Evolutionary conservation across 2,113 vertebrate species (phyloP).

Genomic region (Xenopus borealis): DNA sequence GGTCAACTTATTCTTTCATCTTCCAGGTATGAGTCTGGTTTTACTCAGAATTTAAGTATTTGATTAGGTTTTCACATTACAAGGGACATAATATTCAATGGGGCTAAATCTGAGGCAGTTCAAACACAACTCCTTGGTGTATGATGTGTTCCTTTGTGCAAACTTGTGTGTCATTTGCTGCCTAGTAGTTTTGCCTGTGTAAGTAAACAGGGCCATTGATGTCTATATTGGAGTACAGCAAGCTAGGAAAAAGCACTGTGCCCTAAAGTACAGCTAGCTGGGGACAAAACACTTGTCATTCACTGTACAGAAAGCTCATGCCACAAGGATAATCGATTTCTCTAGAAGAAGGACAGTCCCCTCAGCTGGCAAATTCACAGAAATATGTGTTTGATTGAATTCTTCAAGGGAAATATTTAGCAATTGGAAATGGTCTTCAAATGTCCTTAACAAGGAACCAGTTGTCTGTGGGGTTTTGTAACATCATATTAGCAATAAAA

Average conservation of each 20-base stretch:
- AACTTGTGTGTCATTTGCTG: too few relatives aligned
- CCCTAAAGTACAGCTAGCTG: neutral
- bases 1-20: too few relatives aligned
- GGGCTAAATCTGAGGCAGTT: too few relatives aligned
- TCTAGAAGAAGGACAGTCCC: conserved; percentile 18
- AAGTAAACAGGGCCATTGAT: too few relatives aligned
- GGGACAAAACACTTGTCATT: conserved; percentile 5
- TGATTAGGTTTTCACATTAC: too few relatives aligned
- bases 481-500: too few relatives aligned
- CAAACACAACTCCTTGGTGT: too few relatives aligned
- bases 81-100: too few relatives aligned
- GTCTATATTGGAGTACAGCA: neutral
- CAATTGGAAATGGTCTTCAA: neutral
- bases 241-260: neutral
- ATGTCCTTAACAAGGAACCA: neutral
- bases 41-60: too few relatives aligned
- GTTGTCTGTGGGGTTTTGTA: neutral
- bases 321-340: conserved; percentile 13
- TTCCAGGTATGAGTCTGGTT: too few relatives aligned
- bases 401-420: conserved; percentile 4
- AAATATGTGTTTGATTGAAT: conserved; percentile 12
- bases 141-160: too few relatives aligned
- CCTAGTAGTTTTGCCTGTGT: too few relatives aligned
- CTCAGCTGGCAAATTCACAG: conserved; percentile 1
- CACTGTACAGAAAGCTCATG: neutral